Percentiles rank a stretch among this genome's conserved stretches.
These are phyloP conservation scores for Poeciliopsis turneri DNA, from an alignment of 2,797 vertebrate genomes.

Conservation along the genomic window DNA sequence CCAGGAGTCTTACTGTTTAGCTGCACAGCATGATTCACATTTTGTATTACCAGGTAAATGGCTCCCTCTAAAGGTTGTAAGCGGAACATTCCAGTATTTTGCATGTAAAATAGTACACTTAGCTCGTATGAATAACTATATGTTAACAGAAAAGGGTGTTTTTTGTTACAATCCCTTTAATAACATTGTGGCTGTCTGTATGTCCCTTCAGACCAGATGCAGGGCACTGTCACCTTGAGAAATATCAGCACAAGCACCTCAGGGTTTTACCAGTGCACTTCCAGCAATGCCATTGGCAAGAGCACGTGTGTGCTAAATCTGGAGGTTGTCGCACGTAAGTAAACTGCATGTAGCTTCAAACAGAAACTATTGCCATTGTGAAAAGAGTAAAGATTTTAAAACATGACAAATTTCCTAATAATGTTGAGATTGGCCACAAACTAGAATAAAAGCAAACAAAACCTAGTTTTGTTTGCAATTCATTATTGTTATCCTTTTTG, in stretches of 20 bases:
- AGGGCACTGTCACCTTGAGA: conserved; percentile 92
- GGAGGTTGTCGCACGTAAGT: conserved; percentile 95
- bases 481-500: not conserved
- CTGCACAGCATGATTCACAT: not conserved
- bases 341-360: not conserved
- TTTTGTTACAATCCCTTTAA: conserved; percentile 7
- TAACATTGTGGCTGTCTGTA: conserved; percentile 26
- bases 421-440: not conserved
- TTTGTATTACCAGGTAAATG: conserved; percentile 18
- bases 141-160: conserved; percentile 1
- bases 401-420: not conserved
- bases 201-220: conserved; percentile 89
- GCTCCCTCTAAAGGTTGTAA: conserved; percentile 43
- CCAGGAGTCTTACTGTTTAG: conserved; percentile 7
- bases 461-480: not conserved
- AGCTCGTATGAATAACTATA: not conserved
- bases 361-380: not conserved
- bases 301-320: conserved; percentile 95
- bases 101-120: not conserved
- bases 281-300: conserved; percentile 93
- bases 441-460: no score
- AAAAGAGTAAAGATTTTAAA: not conserved
- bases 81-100: not conserved
- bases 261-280: conserved; percentile 95
- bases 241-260: conserved; percentile 94